phyloP scores from a whole-genome alignment of 37 sponge, comb jelly and placozoan species.

The Bolinopsis microptera region DNA sequence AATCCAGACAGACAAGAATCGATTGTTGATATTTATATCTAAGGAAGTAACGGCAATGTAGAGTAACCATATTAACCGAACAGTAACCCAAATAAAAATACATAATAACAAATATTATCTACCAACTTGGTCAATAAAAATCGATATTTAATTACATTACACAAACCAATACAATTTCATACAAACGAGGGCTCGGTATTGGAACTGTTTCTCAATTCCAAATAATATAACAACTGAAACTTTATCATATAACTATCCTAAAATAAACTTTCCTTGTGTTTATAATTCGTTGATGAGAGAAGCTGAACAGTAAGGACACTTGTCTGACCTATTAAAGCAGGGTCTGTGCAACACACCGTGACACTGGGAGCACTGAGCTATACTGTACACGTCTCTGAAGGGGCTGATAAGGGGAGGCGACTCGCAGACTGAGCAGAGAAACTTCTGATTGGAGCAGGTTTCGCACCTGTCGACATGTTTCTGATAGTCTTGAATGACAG shows the following conservation, averaged over 20 bases:
- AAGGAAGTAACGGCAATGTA: too few relatives aligned
- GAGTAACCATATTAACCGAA: too few relatives aligned
- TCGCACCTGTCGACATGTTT: not conserved
- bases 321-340: not conserved
- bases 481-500: conserved; percentile 14
- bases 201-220: too few relatives aligned
- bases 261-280: not conserved
- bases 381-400: conserved; percentile 7
- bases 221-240: too few relatives aligned
- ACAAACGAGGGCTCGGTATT: not conserved
- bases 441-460: conserved; percentile 49
- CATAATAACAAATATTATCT: not conserved
- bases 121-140: not conserved
- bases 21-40: too few relatives aligned
- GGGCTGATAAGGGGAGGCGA: conserved; percentile 33
- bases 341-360: conserved; percentile 21
- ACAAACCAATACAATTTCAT: not conserved
- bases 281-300: not conserved
- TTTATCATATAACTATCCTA: not conserved
- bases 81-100: not conserved
- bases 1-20: too few relatives aligned
- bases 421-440: conserved; percentile 14
- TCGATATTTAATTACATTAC: not conserved
- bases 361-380: conserved; percentile 35
- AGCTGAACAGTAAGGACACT: conserved; percentile 45